phyloP scores from a whole-genome alignment of 2,888 invertebrate species.

The Deroplatys truncata region DNA sequence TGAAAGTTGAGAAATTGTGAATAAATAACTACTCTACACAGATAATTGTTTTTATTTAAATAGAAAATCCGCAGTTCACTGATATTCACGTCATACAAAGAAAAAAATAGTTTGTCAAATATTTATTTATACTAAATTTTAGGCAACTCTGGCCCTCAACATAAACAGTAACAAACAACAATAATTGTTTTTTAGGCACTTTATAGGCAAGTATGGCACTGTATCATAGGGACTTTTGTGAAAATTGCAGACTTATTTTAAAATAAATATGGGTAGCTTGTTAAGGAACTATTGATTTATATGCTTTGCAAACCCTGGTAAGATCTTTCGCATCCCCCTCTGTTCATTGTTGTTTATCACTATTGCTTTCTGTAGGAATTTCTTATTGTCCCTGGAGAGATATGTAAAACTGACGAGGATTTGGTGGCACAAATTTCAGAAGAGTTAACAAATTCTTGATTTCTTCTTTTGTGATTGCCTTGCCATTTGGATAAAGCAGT shows the following conservation, averaged over 20 bases:
- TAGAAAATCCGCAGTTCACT: no score
- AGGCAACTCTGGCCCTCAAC: no score
- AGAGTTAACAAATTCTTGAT: neutral
- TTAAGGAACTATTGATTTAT: neutral
- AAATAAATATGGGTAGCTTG: neutral
- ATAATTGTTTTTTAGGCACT: neutral
- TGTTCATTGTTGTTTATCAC: neutral
- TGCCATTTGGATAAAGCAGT: neutral
- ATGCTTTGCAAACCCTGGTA: no score
- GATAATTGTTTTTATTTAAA: no score
- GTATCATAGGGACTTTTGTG: neutral
- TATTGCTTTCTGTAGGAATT: neutral
- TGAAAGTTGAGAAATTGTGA: no score
- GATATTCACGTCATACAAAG: no score
- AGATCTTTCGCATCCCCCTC: neutral
- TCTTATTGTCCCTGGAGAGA: neutral
- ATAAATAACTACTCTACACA: no score
- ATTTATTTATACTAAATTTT: neutral
- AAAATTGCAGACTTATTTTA: neutral
- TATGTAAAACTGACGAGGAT: no score
- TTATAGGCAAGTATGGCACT: neutral
- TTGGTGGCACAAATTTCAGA: neutral
- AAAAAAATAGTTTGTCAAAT: neutral
- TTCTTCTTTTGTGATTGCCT: neutral
- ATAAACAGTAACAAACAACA: neutral